These are phyloP conservation scores for Chionis minor DNA, from an alignment of 2,113 vertebrate genomes.

Conservation along the genomic window DNA sequence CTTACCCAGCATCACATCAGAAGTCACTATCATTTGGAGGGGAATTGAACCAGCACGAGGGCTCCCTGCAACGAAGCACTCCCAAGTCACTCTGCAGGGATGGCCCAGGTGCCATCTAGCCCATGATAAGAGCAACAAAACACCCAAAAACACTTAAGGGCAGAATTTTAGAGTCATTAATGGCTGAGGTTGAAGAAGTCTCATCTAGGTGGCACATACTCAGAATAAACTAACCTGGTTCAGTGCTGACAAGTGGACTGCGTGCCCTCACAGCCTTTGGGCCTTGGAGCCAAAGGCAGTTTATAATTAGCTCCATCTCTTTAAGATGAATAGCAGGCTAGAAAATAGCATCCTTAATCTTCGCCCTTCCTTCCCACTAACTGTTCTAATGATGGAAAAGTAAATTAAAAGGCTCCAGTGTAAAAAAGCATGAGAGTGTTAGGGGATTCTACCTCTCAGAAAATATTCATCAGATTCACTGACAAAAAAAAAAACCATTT, in stretches of 20 bases:
- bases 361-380: not conserved
- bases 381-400: not conserved
- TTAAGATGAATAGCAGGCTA: not conserved
- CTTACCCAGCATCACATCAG: not conserved
- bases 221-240: not conserved
- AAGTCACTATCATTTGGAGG: not conserved
- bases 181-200: not conserved
- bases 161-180: not conserved
- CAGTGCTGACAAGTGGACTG: not conserved
- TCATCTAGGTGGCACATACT: not conserved
- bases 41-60: not conserved
- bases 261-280: not conserved
- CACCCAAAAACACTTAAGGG: not conserved
- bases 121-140: not conserved
- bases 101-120: not conserved
- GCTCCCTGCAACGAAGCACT: not conserved
- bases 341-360: not conserved
- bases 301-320: not conserved
- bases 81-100: not conserved
- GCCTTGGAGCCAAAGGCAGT: not conserved
- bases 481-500: not conserved
- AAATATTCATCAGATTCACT: not conserved
- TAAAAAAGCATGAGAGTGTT: not conserved
- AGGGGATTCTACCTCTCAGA: not conserved
- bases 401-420: not conserved